Conservation (phyloP, 2,797 vertebrate genomes). For the Peromyscus nudipes region DNA sequence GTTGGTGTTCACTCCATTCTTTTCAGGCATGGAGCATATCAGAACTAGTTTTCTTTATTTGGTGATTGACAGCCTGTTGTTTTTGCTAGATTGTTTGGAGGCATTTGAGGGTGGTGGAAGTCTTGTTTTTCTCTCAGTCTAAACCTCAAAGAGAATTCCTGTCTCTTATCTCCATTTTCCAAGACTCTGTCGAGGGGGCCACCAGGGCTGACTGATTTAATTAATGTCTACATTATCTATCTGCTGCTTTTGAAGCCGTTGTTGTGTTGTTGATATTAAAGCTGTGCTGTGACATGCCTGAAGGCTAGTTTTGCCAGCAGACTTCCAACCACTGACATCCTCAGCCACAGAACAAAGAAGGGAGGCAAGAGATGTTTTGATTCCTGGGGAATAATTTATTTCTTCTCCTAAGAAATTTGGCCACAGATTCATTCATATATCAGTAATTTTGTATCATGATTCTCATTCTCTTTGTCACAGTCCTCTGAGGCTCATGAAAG, state of each 20-base stretch:
- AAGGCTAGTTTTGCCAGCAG: slow-evolving; percentile 71
- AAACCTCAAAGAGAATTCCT: slow-evolving; percentile 72
- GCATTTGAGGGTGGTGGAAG: slow-evolving; percentile 66
- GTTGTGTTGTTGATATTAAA: slow-evolving; percentile 82
- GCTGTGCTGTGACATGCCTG: slow-evolving; percentile 60
- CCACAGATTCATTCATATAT: slow-evolving; percentile 47
- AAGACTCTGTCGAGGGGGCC: slow-evolving; percentile 77
- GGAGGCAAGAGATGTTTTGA: slow-evolving; percentile 43
- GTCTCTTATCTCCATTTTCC: slow-evolving; percentile 79
- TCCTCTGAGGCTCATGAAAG: neutral
- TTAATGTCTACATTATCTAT: slow-evolving; percentile 84
- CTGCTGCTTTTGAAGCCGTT: slow-evolving; percentile 84
- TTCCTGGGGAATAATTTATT: slow-evolving; percentile 43
- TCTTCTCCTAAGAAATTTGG: slow-evolving; percentile 56
- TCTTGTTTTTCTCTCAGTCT: slow-evolving; percentile 73
- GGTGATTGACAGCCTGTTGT: slow-evolving; percentile 82
- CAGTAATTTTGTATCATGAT: neutral
- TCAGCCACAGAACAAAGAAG: slow-evolving; percentile 20
- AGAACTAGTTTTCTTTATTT: slow-evolving; percentile 68
- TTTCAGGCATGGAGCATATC: slow-evolving; percentile 75
- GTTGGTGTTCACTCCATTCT: slow-evolving; percentile 67
- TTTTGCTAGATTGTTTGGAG: slow-evolving; percentile 72
- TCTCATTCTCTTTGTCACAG: neutral
- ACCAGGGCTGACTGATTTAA: slow-evolving; percentile 83
- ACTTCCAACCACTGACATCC: slow-evolving; percentile 48